Evolutionary conservation across 2,888 invertebrate species (phyloP).

Genomic region (Iselma pallidipennis): DNA sequence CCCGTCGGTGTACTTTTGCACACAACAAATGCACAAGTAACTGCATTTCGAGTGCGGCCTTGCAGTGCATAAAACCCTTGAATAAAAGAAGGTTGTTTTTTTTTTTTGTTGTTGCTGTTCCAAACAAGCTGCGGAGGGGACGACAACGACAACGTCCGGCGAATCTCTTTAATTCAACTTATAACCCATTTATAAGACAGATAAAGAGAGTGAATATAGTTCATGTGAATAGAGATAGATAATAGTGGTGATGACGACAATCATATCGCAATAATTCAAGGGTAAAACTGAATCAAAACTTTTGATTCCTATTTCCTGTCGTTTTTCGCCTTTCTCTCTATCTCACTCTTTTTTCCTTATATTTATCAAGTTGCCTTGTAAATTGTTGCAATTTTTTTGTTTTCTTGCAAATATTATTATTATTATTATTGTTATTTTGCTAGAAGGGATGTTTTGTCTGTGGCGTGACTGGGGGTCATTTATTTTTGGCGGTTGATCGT

Average conservation of each 20-base stretch:
- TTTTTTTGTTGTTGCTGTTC: no score
- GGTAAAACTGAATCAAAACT: slow-evolving; percentile 36
- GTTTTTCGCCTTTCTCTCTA: not conserved
- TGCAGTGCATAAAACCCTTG: slow-evolving; percentile 52
- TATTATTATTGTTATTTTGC: not conserved
- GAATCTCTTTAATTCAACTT: not conserved
- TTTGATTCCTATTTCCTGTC: not conserved
- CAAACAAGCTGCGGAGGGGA: no score
- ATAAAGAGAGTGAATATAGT: not conserved
- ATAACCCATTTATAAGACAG: not conserved
- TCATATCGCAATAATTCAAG: slow-evolving; percentile 38
- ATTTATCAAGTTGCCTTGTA: not conserved
- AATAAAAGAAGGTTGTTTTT: slow-evolving; percentile 47
- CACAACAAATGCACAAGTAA: slow-evolving; percentile 41
- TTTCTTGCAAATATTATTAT: not conserved
- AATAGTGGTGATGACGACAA: slow-evolving; percentile 40
- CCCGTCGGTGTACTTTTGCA: slow-evolving; percentile 19
- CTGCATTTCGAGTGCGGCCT: slow-evolving; percentile 48
- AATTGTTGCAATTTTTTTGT: not conserved
- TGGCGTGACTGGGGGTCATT: not conserved
- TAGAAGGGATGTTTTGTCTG: not conserved
- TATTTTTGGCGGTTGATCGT: not conserved
- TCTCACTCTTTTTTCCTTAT: not conserved
- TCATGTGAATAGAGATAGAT: not conserved
- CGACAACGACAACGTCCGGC: not conserved